Conservation (phyloP, 1,140 invertebrate species). For the Brachionus asplanchnoidis region DNA sequence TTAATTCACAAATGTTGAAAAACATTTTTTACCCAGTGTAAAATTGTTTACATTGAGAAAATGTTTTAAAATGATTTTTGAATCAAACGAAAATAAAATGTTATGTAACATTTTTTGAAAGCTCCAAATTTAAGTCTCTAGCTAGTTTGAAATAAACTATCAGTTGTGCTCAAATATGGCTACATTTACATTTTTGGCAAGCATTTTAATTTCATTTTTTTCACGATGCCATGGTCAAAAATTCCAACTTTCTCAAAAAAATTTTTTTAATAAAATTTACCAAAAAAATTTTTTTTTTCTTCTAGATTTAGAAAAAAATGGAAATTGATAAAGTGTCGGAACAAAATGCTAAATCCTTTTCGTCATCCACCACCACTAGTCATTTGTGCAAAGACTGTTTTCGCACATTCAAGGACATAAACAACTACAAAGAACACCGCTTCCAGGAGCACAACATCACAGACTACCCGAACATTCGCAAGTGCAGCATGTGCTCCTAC, state of each 20-base stretch:
- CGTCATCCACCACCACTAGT: not conserved
- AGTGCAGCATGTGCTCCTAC: slow-evolving; percentile 20
- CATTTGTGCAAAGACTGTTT: slow-evolving; percentile 33
- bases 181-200: not conserved
- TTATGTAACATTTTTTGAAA: not conserved
- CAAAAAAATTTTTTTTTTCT: not conserved
- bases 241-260: not conserved
- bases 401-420: slow-evolving; percentile 33
- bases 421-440: slow-evolving; percentile 24
- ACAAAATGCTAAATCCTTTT: not conserved
- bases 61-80: not conserved
- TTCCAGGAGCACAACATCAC: slow-evolving; percentile 29
- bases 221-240: not conserved
- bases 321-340: not conserved
- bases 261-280: not conserved
- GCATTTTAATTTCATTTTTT: too few relatives aligned
- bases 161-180: not conserved
- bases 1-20: not conserved
- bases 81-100: not conserved
- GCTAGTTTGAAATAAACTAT: not conserved
- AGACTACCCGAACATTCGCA: not conserved
- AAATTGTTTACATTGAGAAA: not conserved
- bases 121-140: not conserved
- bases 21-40: not conserved
- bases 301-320: not conserved